phyloP scores from a whole-genome alignment of 2,888 invertebrate genomes.

The Napeogenes sylphis region DNA sequence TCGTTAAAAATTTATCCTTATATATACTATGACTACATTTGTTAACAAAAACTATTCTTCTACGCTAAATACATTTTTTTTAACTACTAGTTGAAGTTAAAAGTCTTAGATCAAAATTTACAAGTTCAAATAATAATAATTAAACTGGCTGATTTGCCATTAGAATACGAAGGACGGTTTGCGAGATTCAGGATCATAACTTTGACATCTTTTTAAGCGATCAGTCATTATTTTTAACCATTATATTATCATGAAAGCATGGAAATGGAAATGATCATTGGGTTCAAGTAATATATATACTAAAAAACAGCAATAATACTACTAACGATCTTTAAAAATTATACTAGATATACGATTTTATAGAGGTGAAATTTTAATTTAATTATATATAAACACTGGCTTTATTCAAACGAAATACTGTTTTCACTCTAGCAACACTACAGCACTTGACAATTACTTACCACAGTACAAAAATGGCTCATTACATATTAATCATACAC shows the following conservation, averaged over 20 bases:
- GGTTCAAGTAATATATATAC: background rate
- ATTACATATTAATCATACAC: background rate
- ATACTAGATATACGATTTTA: background rate
- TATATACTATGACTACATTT: slow-evolving; percentile 58
- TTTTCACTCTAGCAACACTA: slow-evolving; percentile 27
- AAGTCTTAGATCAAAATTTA: slow-evolving; percentile 59
- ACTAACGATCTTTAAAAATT: background rate
- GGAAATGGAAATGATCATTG: too few species aligned
- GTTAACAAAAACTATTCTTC: slow-evolving; percentile 73
- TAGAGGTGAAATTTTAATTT: slow-evolving; percentile 5
- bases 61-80: slow-evolving; percentile 72
- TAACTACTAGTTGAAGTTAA: slow-evolving; percentile 52
- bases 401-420: slow-evolving; percentile 17
- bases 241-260: too few species aligned
- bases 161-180: slow-evolving; percentile 51
- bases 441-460: slow-evolving; percentile 16
- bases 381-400: slow-evolving; percentile 10
- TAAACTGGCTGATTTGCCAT: slow-evolving; percentile 60
- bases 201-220: slow-evolving; percentile 11
- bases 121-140: slow-evolving; percentile 50
- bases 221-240: slow-evolving; percentile 5
- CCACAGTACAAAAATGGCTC: slow-evolving; percentile 22
- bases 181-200: slow-evolving; percentile 29
- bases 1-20: slow-evolving; percentile 50
- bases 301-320: background rate